Evolutionary conservation across 2,888 invertebrate species (phyloP).

Genomic region (Scaptomyza tumidula): DNA sequence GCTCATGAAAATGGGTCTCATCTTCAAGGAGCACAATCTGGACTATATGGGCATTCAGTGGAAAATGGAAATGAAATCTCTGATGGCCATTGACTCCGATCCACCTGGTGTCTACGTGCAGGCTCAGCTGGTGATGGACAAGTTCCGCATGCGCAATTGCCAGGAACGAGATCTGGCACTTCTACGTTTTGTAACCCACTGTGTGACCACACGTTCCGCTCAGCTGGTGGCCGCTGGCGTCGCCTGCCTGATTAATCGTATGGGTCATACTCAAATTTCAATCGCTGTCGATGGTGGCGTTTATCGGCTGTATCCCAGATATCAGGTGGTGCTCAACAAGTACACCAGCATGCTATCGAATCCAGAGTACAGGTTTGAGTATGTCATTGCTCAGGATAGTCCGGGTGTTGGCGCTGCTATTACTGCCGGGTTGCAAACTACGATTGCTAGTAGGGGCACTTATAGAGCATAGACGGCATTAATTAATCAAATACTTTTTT

Average conservation of each 20-base stretch:
- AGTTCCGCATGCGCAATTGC: slow-evolving; percentile 87
- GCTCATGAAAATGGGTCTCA: slow-evolving; percentile 89
- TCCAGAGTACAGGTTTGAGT: slow-evolving; percentile 37
- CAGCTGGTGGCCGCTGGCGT: slow-evolving; percentile 95
- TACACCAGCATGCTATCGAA: slow-evolving; percentile 22
- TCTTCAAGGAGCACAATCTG: slow-evolving; percentile 49
- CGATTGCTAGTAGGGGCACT: not conserved
- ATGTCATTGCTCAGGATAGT: slow-evolving; percentile 59
- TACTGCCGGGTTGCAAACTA: slow-evolving; percentile 87
- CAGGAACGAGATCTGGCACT: slow-evolving; percentile 94
- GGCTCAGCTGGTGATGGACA: slow-evolving; percentile 92
- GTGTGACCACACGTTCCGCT: slow-evolving; percentile 95
- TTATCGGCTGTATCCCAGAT: slow-evolving; percentile 58
- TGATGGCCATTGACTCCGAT: slow-evolving; percentile 97
- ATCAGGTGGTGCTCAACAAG: slow-evolving; percentile 33
- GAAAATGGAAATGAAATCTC: slow-evolving; percentile 96
- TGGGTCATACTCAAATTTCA: slow-evolving; percentile 24
- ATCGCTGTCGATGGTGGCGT: slow-evolving; percentile 67
- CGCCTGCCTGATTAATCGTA: slow-evolving; percentile 84
- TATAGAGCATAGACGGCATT: not conserved
- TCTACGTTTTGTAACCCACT: slow-evolving; percentile 94
- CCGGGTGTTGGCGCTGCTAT: slow-evolving; percentile 70
- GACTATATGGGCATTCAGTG: slow-evolving; percentile 55
- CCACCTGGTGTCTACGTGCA: slow-evolving; percentile 90
- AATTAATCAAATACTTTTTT: not conserved